Evolutionary conservation across 2,113 vertebrate genomes (phyloP).

Genomic region (Lophochroa leadbeateri): DNA sequence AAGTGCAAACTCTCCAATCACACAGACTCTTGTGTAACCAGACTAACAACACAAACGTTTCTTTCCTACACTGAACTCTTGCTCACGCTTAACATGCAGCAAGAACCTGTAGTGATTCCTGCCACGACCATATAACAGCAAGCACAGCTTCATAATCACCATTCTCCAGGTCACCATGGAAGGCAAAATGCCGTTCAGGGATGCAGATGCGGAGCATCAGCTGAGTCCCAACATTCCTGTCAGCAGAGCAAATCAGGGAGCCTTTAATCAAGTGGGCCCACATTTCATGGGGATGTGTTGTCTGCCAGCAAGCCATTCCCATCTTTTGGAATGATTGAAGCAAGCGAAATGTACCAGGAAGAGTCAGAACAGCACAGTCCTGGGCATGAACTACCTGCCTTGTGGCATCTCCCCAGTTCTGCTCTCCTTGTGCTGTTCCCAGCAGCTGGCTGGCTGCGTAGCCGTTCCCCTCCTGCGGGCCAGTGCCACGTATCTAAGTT

Average conservation of each 20-base stretch:
- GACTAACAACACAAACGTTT: background rate
- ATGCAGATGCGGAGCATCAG: background rate
- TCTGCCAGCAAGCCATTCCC: background rate
- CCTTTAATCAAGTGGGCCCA: background rate
- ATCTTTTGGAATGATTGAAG: background rate
- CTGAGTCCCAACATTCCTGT: background rate
- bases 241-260: background rate
- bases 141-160: accelerated
- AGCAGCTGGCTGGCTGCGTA: background rate
- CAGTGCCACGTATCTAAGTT: background rate
- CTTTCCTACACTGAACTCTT: background rate
- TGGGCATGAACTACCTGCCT: background rate
- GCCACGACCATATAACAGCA: background rate
- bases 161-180: background rate
- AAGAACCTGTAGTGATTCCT: background rate
- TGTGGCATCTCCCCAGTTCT: background rate
- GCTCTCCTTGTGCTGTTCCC: background rate
- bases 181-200: background rate
- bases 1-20: background rate
- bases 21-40: background rate
- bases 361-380: background rate
- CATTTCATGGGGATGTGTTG: background rate
- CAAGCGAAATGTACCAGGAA: background rate
- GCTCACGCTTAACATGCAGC: background rate
- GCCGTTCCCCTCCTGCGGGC: background rate